Evolutionary conservation across 2,113 vertebrate genomes (phyloP).

Genomic region (Pardalotus punctatus): DNA sequence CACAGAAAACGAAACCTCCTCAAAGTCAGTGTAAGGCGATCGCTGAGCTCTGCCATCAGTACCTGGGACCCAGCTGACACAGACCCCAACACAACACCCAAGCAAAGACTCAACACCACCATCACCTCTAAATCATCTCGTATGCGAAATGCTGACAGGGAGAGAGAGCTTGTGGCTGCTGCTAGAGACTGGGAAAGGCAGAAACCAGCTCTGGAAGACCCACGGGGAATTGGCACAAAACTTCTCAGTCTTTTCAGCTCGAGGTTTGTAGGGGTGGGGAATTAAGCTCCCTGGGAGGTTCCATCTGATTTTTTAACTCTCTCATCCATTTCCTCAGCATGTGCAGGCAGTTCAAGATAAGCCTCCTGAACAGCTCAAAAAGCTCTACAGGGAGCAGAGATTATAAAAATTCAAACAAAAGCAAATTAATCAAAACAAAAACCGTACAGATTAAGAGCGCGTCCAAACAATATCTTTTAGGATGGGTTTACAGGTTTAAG

Average conservation of each 20-base stretch:
- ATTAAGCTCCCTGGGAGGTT: not conserved
- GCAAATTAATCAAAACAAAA: slow-evolving; percentile 12
- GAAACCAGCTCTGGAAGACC: not conserved
- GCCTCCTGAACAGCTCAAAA: slow-evolving; percentile 1
- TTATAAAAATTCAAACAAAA: not conserved
- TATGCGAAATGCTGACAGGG: not conserved
- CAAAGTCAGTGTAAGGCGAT: not conserved
- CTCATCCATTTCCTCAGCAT: not conserved
- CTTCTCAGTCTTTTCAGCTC: not conserved
- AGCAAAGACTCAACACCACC: not conserved
- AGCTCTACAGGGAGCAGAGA: not conserved
- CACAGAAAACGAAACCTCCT: not conserved
- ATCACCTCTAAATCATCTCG: not conserved
- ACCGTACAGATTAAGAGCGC: not conserved
- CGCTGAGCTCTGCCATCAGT: not conserved
- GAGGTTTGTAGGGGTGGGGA: not conserved
- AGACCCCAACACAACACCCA: not conserved
- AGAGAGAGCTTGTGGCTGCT: not conserved
- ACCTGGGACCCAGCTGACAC: not conserved
- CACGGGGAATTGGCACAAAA: not conserved
- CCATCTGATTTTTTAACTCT: not conserved
- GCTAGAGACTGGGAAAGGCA: not conserved
- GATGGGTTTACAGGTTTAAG: not conserved
- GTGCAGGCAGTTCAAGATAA: slow-evolving; percentile 23
- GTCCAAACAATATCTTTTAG: not conserved